Evolutionary conservation across 2,113 vertebrate species (phyloP).

Genomic region (Gallinago jamesoni): DNA sequence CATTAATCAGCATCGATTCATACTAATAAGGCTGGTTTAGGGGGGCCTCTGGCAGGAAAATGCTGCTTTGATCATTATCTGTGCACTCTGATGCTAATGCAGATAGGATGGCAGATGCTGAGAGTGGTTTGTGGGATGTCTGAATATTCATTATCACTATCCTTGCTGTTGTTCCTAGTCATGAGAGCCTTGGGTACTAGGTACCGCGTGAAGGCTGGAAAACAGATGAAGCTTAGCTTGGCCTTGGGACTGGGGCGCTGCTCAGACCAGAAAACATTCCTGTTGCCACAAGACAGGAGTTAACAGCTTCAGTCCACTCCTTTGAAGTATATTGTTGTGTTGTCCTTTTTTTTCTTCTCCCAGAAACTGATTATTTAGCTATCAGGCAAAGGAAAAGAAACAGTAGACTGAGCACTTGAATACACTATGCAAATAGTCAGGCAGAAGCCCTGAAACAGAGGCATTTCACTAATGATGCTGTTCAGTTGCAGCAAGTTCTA

Average conservation of each 20-base stretch:
- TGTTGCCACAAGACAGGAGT: neutral
- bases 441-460: neutral
- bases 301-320: conserved; percentile 4
- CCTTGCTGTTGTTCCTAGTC: conserved; percentile 40
- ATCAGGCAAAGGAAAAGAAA: neutral
- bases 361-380: conserved; percentile 2
- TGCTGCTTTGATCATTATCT: conserved; percentile 63
- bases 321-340: neutral
- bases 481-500: neutral
- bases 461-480: neutral
- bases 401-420: neutral
- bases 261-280: neutral
- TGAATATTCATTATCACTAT: conserved; percentile 62
- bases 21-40: conserved; percentile 49
- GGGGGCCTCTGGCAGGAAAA: conserved; percentile 64
- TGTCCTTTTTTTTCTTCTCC: neutral
- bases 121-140: conserved; percentile 54
- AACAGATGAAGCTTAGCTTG: conserved; percentile 38
- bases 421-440: neutral
- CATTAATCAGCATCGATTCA: conserved; percentile 53
- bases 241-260: neutral
- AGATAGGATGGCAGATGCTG: conserved; percentile 51
- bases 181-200: conserved; percentile 14
- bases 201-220: neutral
- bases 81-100: conserved; percentile 44